Base-by-base conservation (phyloP, 1,140 invertebrate species). In the Eulimnadia texana region DNA sequence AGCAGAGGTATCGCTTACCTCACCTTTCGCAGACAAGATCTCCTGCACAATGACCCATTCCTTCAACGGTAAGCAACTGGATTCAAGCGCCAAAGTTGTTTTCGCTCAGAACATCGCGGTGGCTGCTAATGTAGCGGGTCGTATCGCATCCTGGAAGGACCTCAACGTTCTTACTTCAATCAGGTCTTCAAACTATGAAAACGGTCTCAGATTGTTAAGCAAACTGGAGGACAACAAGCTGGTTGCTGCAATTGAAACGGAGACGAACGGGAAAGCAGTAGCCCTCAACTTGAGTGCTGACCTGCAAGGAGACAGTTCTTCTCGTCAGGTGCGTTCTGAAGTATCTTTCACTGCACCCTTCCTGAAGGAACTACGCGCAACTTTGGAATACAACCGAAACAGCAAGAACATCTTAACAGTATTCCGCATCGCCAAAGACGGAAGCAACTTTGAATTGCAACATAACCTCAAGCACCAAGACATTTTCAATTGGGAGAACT, bases 21-120 rank as follows among this genome's bases (percentile, higher is more conserved):
- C 27, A n/a, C 58, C 62, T 33, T 33, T 60, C n/a, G 47, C 54
- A 49, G 20, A 60, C 29, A 52, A 65, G 11, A 50, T 62, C 49
- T 22, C 9, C 11, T 27, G 27, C 58, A 27, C 10, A 2, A 20
- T 65, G 16, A 33, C 54, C 2, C 47, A 61, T 27, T 42, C 49
- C 29, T 58, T 28, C 13, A 57, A 60, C n/a, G 55, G 59, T 29
- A 19, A 50, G n/a, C 22, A 3, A 19, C 42, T 65, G 2, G 23
- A 28, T 27, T 50, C 29, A 19, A 24, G n/a, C 16, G 58, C 33
- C 13, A 2, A 42, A 19, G 20, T 61, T 23, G 22, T 47, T 23
- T 65, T 63, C 47, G 47, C 47, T 23, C 33, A 62, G 20, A 52
- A 55, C 10, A 24, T 47, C 20, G 19, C 52, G 2, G 11, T 61